These are phyloP conservation scores for Ptilonorhynchus violaceus DNA, from an alignment of 2,113 vertebrate species.

Conservation along the genomic window DNA sequence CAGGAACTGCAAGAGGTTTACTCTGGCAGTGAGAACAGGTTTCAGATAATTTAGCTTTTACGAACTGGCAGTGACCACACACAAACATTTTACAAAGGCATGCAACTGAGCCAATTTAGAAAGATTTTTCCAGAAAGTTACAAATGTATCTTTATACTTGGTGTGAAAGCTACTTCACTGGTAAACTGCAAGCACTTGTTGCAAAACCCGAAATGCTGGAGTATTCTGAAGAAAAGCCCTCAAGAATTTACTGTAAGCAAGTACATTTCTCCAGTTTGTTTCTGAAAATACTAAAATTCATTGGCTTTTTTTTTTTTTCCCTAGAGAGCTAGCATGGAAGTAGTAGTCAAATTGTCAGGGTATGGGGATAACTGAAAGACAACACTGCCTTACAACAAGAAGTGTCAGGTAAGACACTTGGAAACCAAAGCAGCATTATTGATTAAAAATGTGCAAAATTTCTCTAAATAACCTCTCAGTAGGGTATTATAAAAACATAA, in stretches of 20 bases:
- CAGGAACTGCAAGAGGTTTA: not conserved
- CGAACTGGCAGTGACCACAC: not conserved
- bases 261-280: not conserved
- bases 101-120: not conserved
- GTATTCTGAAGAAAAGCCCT: not conserved
- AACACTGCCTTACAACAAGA: not conserved
- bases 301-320: fast-evolving
- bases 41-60: not conserved
- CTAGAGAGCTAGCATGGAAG: not conserved
- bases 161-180: not conserved
- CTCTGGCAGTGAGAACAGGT: not conserved
- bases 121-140: not conserved
- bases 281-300: not conserved
- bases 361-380: not conserved
- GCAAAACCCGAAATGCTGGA: not conserved
- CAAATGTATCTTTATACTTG: not conserved
- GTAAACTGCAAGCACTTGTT: not conserved
- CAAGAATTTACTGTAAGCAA: not conserved
- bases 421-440: not conserved
- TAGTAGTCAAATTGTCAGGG: not conserved
- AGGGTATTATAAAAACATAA: not conserved
- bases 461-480: not conserved
- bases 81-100: not conserved
- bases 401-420: not conserved
- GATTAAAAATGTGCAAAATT: not conserved